These are phyloP conservation scores for Scaptomyza polygonia DNA, from an alignment of 2,888 invertebrate species.

Conservation along the genomic window DNA sequence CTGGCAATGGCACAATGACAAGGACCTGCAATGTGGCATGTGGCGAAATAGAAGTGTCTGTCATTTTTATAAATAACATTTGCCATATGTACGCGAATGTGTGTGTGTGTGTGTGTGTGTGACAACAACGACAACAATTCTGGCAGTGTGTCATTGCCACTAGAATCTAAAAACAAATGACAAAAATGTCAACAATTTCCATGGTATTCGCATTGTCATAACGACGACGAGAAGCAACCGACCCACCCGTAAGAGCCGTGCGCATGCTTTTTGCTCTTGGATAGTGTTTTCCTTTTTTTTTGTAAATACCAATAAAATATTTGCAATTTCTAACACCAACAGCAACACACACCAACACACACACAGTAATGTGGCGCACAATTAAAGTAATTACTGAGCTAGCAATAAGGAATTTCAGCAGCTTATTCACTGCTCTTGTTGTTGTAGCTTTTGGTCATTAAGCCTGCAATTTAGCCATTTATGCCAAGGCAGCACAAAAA, in stretches of 20 bases:
- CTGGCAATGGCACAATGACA: slow-evolving; percentile 26
- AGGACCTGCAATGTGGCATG: slow-evolving; percentile 61
- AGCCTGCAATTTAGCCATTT: slow-evolving; percentile 74
- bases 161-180: slow-evolving; percentile 73
- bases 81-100: slow-evolving; percentile 21
- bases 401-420: slow-evolving; percentile 57
- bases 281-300: slow-evolving; percentile 29
- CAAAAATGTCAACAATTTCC: slow-evolving; percentile 76
- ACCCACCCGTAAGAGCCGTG: background rate
- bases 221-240: slow-evolving; percentile 42
- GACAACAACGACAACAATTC: slow-evolving; percentile 30
- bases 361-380: slow-evolving; percentile 44
- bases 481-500: slow-evolving; percentile 73
- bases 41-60: slow-evolving; percentile 79
- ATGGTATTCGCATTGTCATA: slow-evolving; percentile 64
- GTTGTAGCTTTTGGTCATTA: slow-evolving; percentile 55
- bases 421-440: slow-evolving; percentile 2
- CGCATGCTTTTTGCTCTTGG: slow-evolving; percentile 38
- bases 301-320: slow-evolving; percentile 65
- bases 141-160: slow-evolving; percentile 76
- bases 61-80: slow-evolving; percentile 79
- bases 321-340: slow-evolving; percentile 59
- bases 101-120: slow-evolving; percentile 10
- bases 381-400: slow-evolving; percentile 70
- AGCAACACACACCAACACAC: background rate